Conservation (phyloP, 2,888 invertebrate genomes). For the Papilio elwesi region DNA sequence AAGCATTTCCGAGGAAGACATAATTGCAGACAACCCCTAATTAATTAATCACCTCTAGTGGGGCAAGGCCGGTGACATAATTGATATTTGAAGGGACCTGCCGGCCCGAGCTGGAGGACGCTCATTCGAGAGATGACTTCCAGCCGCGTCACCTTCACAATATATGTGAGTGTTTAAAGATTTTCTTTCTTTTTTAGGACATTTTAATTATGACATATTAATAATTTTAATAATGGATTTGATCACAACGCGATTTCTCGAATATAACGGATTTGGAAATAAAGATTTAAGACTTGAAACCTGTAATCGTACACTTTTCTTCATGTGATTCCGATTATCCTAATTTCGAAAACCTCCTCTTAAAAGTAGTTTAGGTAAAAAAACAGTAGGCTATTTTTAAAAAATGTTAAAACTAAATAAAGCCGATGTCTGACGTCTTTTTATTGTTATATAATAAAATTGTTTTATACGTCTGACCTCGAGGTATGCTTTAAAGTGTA, state of each 20-base stretch:
- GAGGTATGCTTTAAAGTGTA: background rate
- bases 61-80: constrained; percentile 69
- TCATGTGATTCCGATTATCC: too few species aligned
- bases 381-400: too few species aligned
- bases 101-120: constrained; percentile 56
- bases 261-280: background rate
- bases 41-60: constrained; percentile 80
- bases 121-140: constrained; percentile 70
- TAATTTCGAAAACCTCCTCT: too few species aligned
- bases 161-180: constrained; percentile 48
- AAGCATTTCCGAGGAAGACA: constrained; percentile 61
- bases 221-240: background rate
- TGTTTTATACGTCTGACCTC: constrained; percentile 35
- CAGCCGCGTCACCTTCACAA: constrained; percentile 50
- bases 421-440: too few species aligned
- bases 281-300: too few species aligned
- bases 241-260: background rate
- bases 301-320: too few species aligned
- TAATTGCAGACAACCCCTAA: constrained; percentile 78
- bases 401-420: too few species aligned
- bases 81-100: constrained; percentile 81
- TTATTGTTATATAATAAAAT: background rate
- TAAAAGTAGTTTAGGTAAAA: too few species aligned
- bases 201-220: background rate
- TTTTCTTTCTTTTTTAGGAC: constrained; percentile 35